phyloP scores from a whole-genome alignment of 2,797 vertebrate species.

The Sphaeramia orbicularis region DNA sequence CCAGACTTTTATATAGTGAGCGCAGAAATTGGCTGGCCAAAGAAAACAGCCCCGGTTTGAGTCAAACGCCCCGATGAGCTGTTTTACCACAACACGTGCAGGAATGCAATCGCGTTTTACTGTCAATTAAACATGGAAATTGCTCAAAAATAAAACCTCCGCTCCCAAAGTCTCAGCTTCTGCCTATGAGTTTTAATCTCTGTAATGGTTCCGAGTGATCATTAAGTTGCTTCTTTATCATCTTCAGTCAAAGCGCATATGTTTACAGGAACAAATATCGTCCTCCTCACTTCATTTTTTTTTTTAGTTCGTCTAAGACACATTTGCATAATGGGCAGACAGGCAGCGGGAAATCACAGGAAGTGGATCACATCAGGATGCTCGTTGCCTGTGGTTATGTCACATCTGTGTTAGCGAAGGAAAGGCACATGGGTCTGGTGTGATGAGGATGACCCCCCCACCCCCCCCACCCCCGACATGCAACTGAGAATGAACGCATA shows the following conservation, averaged over 20 bases:
- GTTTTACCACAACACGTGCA: constrained; percentile 47
- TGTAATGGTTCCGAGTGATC: constrained; percentile 40
- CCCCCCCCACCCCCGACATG: not conserved
- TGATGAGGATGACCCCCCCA: constrained; percentile 1
- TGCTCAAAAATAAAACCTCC: constrained; percentile 11
- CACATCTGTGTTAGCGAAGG: constrained; percentile 4
- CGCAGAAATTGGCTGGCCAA: constrained; percentile 58
- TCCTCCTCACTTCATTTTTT: not conserved
- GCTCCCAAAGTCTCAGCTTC: constrained; percentile 27
- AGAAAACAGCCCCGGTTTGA: constrained; percentile 57
- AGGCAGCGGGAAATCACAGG: constrained; percentile 17
- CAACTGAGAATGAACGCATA: too few relatives aligned
- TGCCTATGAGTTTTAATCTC: constrained; percentile 29
- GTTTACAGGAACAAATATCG: not conserved
- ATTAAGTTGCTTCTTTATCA: constrained; percentile 12
- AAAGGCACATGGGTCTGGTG: not conserved
- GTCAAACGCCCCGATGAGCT: constrained; percentile 54
- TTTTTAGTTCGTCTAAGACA: not conserved
- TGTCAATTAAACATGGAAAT: constrained; percentile 67
- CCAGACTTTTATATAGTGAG: constrained; percentile 70
- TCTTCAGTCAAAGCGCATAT: constrained; percentile 5
- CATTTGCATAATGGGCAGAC: not conserved
- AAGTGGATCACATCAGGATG: constrained; percentile 37
- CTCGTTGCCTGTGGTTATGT: constrained; percentile 34
- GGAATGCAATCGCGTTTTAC: constrained; percentile 58